Evolutionary conservation across 92 coral and sea anemone genomes (phyloP), one percentile per base, ranked within the genome.

Genomic region (Metridium senile): DNA sequence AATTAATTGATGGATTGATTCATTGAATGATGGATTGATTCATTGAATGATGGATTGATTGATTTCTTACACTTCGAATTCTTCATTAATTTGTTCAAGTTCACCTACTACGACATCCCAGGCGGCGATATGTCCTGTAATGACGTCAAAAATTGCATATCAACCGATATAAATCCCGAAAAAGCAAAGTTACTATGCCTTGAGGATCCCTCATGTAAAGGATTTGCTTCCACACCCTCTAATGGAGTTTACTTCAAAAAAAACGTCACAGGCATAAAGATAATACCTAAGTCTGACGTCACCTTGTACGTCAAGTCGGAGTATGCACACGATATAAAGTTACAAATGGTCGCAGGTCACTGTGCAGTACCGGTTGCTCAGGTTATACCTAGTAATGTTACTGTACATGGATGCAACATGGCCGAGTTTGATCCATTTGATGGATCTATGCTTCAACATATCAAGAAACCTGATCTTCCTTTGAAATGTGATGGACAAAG

Each of bases 361-460:
- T 95, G 99, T 34, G 93, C 91, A 0, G 87, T 92, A 26, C 73
- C 83, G 13, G 75, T 81, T 25, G 86, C 80, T 11, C 54, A 61
- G 43, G 58, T 57, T 2, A 32, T 53, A 54, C 32, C 77, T 0
- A 68, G 81, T 34, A 78, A 79, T 57, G 25, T 46, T 1, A 62
- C 81, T 16, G 78, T 74, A 19, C 16, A 54, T 16, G 76, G 70
- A 28, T 95, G 99, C 71, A 87, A 62, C 32, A 56, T 95, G 16
- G 89, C 94, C 1, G 91, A 82, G 72, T 84, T 95, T 84, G 92
- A 95, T 81, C 97, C 99, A 11, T 89, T 84, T 62, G 81, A 95
- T 68, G 84, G 66, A 23, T 67, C 71, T 66, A 82, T 95, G 7
- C 85, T 86, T 82, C 80, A 88, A 78, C 85, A 68, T 58, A 83